Evolutionary conservation across 2,797 vertebrate species (phyloP).

Genomic region (Neosalanx taihuensis): DNA sequence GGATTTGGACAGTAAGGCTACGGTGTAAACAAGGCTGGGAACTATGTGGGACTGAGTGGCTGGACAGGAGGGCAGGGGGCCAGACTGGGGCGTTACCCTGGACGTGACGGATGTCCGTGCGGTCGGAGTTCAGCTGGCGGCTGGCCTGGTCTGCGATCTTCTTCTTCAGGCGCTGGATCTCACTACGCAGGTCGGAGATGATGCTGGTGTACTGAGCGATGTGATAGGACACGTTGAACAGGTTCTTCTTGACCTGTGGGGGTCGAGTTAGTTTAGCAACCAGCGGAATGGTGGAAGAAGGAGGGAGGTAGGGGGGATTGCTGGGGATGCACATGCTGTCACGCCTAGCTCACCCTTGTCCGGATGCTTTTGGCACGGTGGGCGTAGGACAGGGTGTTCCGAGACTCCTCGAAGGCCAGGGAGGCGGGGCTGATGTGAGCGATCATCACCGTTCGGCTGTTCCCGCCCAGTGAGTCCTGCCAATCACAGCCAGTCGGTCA

Average conservation of each 20-base stretch:
- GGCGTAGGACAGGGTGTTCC: constrained; percentile 87
- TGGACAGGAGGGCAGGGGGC: neutral
- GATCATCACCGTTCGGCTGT: constrained; percentile 92
- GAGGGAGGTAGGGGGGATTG: neutral
- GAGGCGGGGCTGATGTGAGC: constrained; percentile 93
- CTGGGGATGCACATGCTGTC: neutral
- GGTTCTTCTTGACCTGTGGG: constrained; percentile 84
- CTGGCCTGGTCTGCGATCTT: constrained; percentile 76
- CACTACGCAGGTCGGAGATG: constrained; percentile 80
- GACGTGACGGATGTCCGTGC: constrained; percentile 72
- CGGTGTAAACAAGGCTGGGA: neutral
- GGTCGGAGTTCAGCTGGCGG: constrained; percentile 62
- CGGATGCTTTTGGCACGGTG: constrained; percentile 91
- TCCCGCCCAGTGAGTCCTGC: constrained; percentile 89
- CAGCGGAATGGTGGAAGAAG: too few relatives aligned
- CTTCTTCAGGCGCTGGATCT: constrained; percentile 83
- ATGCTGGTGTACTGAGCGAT: constrained; percentile 88
- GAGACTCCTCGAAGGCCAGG: constrained; percentile 87
- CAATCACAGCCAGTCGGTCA: constrained; percentile 13
- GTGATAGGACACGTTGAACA: constrained; percentile 83
- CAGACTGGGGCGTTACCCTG: constrained; percentile 71
- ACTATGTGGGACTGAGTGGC: neutral
- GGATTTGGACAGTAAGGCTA: neutral
- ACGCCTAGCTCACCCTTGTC: constrained; percentile 74
- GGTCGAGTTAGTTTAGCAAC: neutral